Percentiles rank a stretch among this genome's conserved stretches.
These are phyloP conservation scores for Progne subis DNA, from an alignment of 2,113 vertebrate species.

Conservation along the genomic window DNA sequence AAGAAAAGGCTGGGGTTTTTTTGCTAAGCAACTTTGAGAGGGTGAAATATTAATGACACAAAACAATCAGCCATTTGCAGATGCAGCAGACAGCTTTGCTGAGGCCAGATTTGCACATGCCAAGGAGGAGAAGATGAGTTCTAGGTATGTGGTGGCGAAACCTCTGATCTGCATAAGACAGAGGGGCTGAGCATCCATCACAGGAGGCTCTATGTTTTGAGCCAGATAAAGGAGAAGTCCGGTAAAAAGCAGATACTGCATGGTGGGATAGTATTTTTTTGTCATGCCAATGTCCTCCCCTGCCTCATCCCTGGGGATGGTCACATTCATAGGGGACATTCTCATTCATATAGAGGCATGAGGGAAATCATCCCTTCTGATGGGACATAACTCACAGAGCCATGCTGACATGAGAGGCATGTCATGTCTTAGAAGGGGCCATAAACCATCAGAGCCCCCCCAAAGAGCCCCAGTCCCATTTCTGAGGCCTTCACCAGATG, in stretches of 20 bases:
- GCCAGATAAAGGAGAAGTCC: background rate
- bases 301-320: background rate
- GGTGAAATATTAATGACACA: background rate
- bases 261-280: background rate
- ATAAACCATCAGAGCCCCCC: background rate
- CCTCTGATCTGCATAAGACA: background rate
- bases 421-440: background rate
- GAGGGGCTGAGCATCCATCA: background rate
- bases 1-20: background rate
- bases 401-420: background rate
- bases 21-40: background rate
- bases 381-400: too few species aligned
- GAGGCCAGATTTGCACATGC: background rate
- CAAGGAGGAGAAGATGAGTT: background rate
- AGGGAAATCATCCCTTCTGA: background rate
- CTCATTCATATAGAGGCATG: too few species aligned
- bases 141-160: background rate
- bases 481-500: background rate
- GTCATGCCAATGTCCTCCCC: rapidly evolving
- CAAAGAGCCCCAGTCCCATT: background rate
- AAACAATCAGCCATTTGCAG: background rate
- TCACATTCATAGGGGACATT: background rate
- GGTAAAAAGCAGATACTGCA: background rate
- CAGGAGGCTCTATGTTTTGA: background rate
- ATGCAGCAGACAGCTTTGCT: background rate